phyloP scores from a whole-genome alignment of 1,140 invertebrate genomes.

The Panonychus citri region DNA sequence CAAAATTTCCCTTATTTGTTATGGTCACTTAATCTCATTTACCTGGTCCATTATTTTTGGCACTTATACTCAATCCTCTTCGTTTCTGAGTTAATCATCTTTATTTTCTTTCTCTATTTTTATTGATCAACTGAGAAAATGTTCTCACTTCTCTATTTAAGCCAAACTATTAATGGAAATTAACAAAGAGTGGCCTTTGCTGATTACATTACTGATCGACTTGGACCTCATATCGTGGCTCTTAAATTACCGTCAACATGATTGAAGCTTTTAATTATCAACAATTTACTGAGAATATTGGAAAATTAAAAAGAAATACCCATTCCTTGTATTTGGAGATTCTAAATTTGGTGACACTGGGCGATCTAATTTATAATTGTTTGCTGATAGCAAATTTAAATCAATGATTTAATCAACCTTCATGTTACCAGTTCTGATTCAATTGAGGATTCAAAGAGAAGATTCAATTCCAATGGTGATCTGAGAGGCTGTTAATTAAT shows the following conservation, averaged over 20 bases:
- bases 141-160: too few relatives aligned
- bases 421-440: constrained; percentile 62
- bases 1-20: too few relatives aligned
- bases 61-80: too few relatives aligned
- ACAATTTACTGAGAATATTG: constrained; percentile 34
- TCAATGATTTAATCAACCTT: constrained; percentile 52
- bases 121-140: too few relatives aligned
- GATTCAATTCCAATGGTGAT: background rate
- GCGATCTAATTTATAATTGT: constrained; percentile 63
- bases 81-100: too few relatives aligned
- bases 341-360: constrained; percentile 94
- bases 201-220: constrained; percentile 39
- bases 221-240: constrained; percentile 58
- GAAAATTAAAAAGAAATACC: constrained; percentile 37
- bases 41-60: too few relatives aligned
- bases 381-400: constrained; percentile 43
- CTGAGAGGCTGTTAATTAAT: constrained; percentile 18
- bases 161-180: too few relatives aligned
- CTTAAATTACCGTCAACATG: constrained; percentile 73
- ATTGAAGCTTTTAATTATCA: constrained; percentile 47
- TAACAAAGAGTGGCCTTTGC: too few relatives aligned
- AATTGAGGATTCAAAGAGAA: constrained; percentile 41
- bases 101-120: too few relatives aligned
- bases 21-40: too few relatives aligned
- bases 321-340: constrained; percentile 87